Evolutionary conservation across 92 coral and sea anemone genomes (phyloP).

Genomic region (Umimayanthus kanabou): DNA sequence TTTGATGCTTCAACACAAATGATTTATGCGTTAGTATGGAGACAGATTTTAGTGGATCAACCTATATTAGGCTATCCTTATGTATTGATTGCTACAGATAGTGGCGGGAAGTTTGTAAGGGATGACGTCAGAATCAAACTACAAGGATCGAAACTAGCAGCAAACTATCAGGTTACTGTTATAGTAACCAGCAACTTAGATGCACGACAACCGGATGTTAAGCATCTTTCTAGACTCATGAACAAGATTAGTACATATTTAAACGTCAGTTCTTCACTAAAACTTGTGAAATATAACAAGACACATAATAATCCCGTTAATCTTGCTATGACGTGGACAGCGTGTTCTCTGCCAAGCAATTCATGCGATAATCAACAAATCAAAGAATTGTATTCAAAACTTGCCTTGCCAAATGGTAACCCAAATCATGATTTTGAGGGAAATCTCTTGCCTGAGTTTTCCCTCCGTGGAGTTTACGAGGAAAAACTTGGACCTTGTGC

Average conservation of each 20-base stretch:
- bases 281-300: constrained; percentile 40
- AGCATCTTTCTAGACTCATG: constrained; percentile 33
- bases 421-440: constrained; percentile 26
- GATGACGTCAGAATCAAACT: constrained; percentile 12
- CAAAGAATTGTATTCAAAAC: constrained; percentile 3
- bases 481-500: constrained; percentile 33
- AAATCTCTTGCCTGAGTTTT: constrained; percentile 39
- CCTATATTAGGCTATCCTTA: constrained; percentile 35
- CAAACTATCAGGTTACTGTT: constrained; percentile 44
- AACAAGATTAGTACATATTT: constrained; percentile 22
- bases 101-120: constrained; percentile 42
- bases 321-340: constrained; percentile 46
- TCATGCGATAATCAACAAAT: constrained; percentile 36
- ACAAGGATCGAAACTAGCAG: neutral
- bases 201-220: constrained; percentile 27
- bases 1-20: constrained; percentile 36
- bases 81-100: constrained; percentile 46
- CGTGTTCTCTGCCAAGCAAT: constrained; percentile 26
- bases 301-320: constrained; percentile 35
- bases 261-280: constrained; percentile 4
- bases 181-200: constrained; percentile 40
- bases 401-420: constrained; percentile 17
- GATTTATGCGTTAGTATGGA: constrained; percentile 39
- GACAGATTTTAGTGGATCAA: constrained; percentile 8
- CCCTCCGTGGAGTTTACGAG: constrained; percentile 15